Conservation (phyloP, 2,113 vertebrate genomes). For the Chascanopsetta lugubris region DNA sequence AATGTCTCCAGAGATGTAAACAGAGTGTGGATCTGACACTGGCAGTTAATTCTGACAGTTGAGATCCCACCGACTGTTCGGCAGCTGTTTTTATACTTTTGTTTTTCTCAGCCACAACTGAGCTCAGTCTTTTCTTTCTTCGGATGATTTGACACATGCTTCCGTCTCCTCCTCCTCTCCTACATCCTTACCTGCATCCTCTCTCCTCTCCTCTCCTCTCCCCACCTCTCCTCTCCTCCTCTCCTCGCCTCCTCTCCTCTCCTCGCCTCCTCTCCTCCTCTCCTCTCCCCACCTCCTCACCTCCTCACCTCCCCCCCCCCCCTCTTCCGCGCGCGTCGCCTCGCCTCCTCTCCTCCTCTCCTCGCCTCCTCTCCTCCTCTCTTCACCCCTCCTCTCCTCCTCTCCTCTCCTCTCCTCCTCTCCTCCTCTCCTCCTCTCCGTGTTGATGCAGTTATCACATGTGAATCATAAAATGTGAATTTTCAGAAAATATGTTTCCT, state of each 20-base stretch:
- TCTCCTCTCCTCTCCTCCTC: background rate
- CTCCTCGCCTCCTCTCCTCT: background rate
- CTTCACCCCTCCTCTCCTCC: background rate
- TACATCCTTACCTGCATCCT: background rate
- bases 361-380: background rate
- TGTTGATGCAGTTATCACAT: conserved; percentile 23
- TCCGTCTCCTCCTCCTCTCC: conserved; percentile 1
- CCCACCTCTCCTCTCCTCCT: background rate
- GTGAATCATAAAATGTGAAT: conserved; percentile 40
- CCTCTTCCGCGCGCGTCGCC: too few relatives aligned
- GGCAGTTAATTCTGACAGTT: conserved; percentile 77
- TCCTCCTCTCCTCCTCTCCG: background rate
- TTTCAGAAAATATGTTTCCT: conserved; percentile 6
- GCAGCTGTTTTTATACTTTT: conserved; percentile 68
- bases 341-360: background rate
- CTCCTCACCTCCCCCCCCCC: background rate
- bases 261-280: background rate
- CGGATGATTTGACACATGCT: conserved; percentile 30
- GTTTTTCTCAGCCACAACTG: conserved; percentile 57
- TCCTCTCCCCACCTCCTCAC: conserved; percentile 5
- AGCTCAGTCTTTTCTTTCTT: conserved; percentile 20
- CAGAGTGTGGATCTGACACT: conserved; percentile 57
- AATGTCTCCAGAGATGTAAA: conserved; percentile 67
- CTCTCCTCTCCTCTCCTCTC: background rate
- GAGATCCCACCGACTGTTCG: conserved; percentile 66